Conservation (phyloP, 2,797 vertebrate genomes). For the Pitangus sulphuratus region DNA sequence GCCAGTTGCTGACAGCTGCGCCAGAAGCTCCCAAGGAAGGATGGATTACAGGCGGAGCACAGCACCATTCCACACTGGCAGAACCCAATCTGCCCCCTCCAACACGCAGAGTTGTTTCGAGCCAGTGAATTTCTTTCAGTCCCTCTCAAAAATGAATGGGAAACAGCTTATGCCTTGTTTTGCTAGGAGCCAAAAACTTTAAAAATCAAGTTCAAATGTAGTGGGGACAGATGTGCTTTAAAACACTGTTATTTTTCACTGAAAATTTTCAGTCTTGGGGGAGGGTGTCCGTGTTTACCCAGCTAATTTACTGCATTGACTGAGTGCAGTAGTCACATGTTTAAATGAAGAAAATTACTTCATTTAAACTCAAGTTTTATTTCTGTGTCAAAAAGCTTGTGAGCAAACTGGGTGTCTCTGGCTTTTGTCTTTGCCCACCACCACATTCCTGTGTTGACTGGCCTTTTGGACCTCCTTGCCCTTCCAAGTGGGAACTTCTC, state of each 20-base stretch:
- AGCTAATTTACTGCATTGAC: background rate
- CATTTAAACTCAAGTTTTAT: background rate
- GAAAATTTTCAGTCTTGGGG: background rate
- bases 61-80: background rate
- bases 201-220: background rate
- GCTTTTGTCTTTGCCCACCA: background rate
- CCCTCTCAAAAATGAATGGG: background rate
- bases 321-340: background rate
- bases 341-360: background rate
- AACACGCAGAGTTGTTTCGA: background rate
- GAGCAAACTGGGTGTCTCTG: background rate
- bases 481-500: background rate
- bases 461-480: background rate
- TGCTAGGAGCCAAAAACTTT: background rate
- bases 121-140: background rate
- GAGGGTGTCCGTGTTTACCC: background rate
- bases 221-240: background rate
- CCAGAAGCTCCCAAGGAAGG: background rate
- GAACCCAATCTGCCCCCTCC: background rate
- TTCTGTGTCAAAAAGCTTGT: background rate
- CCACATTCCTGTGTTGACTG: fast-evolving
- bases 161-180: background rate
- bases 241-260: background rate
- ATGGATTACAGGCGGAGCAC: background rate
- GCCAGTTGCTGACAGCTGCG: background rate